A percentile compares a stretch with the other conserved stretches of the same genome.
phyloP scores from a whole-genome alignment of 2,797 vertebrate species.

The Numenius phaeopus region DNA sequence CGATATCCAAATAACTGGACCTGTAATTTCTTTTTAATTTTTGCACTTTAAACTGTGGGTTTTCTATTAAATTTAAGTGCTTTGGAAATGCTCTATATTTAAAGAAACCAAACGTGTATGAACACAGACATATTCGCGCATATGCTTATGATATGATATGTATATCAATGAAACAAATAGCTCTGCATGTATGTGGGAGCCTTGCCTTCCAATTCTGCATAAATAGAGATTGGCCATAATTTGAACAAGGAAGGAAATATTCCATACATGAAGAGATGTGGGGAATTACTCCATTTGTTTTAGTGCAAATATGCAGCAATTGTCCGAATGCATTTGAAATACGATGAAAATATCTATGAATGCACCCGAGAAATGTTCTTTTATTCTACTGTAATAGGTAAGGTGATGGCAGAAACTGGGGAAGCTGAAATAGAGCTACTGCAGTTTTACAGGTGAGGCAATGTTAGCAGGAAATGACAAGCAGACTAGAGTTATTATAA shows the following conservation, averaged over 20 bases:
- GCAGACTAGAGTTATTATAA: slow-evolving; percentile 77
- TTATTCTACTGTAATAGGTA: slow-evolving; percentile 64
- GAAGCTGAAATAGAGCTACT: slow-evolving; percentile 66
- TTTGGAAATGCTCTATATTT: not conserved
- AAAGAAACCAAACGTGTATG: rapidly evolving
- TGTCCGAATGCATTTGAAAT: slow-evolving; percentile 47
- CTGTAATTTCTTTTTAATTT: not conserved
- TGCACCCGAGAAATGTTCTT: slow-evolving; percentile 62
- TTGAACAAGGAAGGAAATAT: slow-evolving; percentile 30
- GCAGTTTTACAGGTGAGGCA: slow-evolving; percentile 76
- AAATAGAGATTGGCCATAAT: slow-evolving; percentile 7
- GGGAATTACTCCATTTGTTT: slow-evolving; percentile 44
- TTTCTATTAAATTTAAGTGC: not conserved
- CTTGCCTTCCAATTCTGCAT: slow-evolving; percentile 11
- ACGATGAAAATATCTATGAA: slow-evolving; percentile 60
- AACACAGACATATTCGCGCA: not conserved
- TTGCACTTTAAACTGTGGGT: not conserved
- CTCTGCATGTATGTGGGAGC: slow-evolving; percentile 7
- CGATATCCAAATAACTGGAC: not conserved
- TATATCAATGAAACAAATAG: not conserved
- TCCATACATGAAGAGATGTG: not conserved
- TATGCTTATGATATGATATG: not conserved
- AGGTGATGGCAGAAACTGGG: slow-evolving; percentile 39
- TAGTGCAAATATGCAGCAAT: slow-evolving; percentile 45
- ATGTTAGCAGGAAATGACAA: slow-evolving; percentile 74